Percentiles rank a stretch among this genome's conserved stretches.
Conservation (phyloP, 2,113 vertebrate species). For the Perognathus longimembris region DNA sequence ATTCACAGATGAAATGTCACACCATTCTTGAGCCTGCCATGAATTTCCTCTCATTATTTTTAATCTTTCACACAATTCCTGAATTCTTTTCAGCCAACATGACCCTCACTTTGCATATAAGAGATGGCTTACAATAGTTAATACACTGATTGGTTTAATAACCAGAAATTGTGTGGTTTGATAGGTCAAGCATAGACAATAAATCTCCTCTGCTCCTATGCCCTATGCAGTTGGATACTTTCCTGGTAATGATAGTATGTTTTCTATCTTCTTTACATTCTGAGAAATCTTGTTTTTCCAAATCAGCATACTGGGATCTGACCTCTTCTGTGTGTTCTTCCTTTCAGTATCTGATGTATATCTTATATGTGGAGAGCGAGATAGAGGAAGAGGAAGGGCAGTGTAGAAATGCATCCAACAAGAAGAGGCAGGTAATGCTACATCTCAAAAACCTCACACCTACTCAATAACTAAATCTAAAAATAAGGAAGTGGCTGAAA, state of each 20-base stretch:
- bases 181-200: too few relatives aligned
- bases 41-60: not conserved
- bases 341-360: not conserved
- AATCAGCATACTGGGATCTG: too few relatives aligned
- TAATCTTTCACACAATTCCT: not conserved
- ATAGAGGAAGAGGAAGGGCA: not conserved
- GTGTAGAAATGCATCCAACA: too few relatives aligned
- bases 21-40: not conserved
- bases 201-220: not conserved
- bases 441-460: too few relatives aligned
- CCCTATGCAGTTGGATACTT: not conserved
- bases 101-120: not conserved
- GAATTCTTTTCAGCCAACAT: not conserved
- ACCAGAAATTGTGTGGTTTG: not conserved
- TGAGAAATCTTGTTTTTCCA: not conserved
- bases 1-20: not conserved
- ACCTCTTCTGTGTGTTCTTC: not conserved
- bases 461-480: too few relatives aligned
- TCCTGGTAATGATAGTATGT: not conserved
- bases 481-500: too few relatives aligned
- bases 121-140: not conserved
- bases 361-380: not conserved
- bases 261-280: not conserved
- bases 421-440: too few relatives aligned
- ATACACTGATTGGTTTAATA: not conserved